A percentile compares a stretch with the other conserved stretches of the same genome.
Evolutionary conservation across 1,140 invertebrate genomes (phyloP).

Genomic region (Lepeophtheirus salmonis): DNA sequence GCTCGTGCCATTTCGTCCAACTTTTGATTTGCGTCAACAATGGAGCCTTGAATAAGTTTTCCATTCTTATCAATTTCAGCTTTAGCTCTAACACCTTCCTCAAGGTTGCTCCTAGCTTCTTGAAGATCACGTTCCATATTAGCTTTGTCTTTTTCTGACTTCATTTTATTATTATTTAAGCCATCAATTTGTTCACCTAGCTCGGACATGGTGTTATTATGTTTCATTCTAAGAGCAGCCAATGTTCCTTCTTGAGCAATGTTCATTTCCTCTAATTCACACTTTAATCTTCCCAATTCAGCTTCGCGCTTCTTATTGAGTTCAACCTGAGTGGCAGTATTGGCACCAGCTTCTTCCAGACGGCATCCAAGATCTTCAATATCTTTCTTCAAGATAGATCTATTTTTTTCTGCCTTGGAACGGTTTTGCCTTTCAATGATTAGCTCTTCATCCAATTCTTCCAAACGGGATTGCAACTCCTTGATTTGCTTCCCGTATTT

Average conservation of each 20-base stretch:
- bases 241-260: slow-evolving; percentile 90
- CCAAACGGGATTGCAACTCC: slow-evolving; percentile 35
- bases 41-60: slow-evolving; percentile 80
- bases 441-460: slow-evolving; percentile 38
- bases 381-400: slow-evolving; percentile 36
- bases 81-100: slow-evolving; percentile 1
- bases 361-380: slow-evolving; percentile 90
- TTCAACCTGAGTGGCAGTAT: slow-evolving; percentile 49
- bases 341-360: slow-evolving; percentile 94
- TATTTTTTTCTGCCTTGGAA: slow-evolving; percentile 52
- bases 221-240: slow-evolving; percentile 39
- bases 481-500: slow-evolving; percentile 42
- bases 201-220: slow-evolving; percentile 36
- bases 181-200: slow-evolving; percentile 39
- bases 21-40: slow-evolving; percentile 67
- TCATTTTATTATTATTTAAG: slow-evolving; percentile 29
- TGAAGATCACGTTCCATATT: slow-evolving; percentile 4
- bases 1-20: slow-evolving; percentile 13
- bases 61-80: slow-evolving; percentile 87
- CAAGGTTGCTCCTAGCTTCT: background rate
- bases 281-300: slow-evolving; percentile 88
- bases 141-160: slow-evolving; percentile 4
- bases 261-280: slow-evolving; percentile 54
- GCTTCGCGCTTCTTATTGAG: slow-evolving; percentile 98
- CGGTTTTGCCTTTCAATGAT: slow-evolving; percentile 74